Conservation (phyloP, 2,113 vertebrate genomes). For the Mugil cephalus region DNA sequence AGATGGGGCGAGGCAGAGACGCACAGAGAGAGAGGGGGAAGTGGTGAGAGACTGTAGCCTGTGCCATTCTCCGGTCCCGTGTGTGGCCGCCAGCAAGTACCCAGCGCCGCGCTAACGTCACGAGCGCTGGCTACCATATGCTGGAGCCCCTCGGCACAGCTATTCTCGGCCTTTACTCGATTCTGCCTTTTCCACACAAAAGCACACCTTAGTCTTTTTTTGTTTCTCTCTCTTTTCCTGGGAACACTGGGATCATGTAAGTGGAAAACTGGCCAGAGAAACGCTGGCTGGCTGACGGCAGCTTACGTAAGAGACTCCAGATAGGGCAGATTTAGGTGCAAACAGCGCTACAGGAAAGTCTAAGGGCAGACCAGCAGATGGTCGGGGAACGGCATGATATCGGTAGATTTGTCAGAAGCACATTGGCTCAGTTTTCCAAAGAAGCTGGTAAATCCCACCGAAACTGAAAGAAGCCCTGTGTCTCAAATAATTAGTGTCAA, state of each 20-base stretch:
- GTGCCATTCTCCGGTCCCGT: slow-evolving; percentile 23
- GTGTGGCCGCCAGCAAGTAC: slow-evolving; percentile 44
- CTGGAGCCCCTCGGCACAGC: slow-evolving; percentile 38
- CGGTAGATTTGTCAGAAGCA: slow-evolving; percentile 40
- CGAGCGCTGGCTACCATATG: slow-evolving; percentile 50
- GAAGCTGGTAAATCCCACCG: slow-evolving; percentile 49
- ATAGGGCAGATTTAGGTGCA: slow-evolving; percentile 63
- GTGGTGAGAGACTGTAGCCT: slow-evolving; percentile 20
- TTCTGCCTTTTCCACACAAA: slow-evolving; percentile 7
- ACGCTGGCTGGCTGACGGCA: slow-evolving; percentile 48
- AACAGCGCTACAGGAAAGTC: slow-evolving; percentile 38
- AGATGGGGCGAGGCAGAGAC: slow-evolving; percentile 29
- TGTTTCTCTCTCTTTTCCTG: slow-evolving; percentile 19
- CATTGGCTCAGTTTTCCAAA: slow-evolving; percentile 46
- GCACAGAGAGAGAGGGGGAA: background rate
- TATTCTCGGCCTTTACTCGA: slow-evolving; percentile 39
- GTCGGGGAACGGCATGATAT: slow-evolving; percentile 26
- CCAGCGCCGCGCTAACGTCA: slow-evolving; percentile 39
- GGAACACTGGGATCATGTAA: slow-evolving; percentile 38
- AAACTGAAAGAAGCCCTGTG: slow-evolving; percentile 40
- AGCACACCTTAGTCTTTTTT: slow-evolving; percentile 3
- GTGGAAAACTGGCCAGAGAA: slow-evolving; percentile 47
- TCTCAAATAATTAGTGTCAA: slow-evolving; percentile 24
- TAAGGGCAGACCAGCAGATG: slow-evolving; percentile 59
- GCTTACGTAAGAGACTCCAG: slow-evolving; percentile 70